These are phyloP conservation scores for Aplodontia rufa DNA, from an alignment of 2,113 vertebrate species.

Conservation along the genomic window DNA sequence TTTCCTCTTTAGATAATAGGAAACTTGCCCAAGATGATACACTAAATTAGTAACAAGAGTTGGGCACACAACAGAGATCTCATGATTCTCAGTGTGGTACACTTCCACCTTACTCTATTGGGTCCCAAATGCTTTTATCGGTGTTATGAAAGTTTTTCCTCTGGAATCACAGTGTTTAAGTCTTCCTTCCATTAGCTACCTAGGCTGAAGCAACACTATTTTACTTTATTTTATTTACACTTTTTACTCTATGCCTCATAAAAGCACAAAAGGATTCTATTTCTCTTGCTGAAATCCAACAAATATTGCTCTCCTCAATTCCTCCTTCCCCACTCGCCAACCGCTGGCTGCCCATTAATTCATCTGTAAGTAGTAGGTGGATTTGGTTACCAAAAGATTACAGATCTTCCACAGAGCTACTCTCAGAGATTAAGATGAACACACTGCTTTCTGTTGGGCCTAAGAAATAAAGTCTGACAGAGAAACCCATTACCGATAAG, in stretches of 20 bases:
- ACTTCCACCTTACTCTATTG: background rate
- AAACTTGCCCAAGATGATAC: conserved; percentile 32
- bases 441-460: background rate
- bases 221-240: too few species aligned
- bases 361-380: background rate
- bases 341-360: background rate
- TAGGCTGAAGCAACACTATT: conserved; percentile 7
- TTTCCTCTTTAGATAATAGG: conserved; percentile 18
- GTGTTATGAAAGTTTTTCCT: background rate
- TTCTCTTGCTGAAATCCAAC: conserved; percentile 24
- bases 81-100: background rate
- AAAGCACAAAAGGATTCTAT: background rate
- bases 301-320: background rate
- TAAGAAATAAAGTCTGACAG: background rate
- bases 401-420: conserved; percentile 14
- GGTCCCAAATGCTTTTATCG: background rate
- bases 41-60: conserved; percentile 12
- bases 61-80: background rate
- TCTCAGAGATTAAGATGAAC: background rate
- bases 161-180: background rate
- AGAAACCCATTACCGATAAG: background rate
- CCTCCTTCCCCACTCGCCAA: background rate
- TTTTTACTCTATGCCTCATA: background rate
- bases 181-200: conserved; percentile 31
- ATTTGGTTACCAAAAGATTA: conserved; percentile 1